Evolutionary conservation across 2,888 invertebrate genomes (phyloP).

Genomic region (Scaptomyza flava): DNA sequence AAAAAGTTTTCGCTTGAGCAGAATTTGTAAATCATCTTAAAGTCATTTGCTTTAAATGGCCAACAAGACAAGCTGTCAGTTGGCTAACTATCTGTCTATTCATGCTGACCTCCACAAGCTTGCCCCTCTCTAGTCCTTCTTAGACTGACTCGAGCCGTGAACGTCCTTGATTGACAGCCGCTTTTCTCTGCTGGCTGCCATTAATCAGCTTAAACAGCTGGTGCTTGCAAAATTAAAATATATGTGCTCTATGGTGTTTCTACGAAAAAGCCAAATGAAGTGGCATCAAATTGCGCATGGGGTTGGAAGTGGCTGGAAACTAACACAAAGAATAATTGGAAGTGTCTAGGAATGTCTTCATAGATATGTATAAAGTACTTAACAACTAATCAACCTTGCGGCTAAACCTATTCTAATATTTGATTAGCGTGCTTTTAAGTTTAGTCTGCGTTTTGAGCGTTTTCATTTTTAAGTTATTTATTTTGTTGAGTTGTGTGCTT

Average conservation of each 20-base stretch:
- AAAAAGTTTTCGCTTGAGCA: conserved; percentile 8
- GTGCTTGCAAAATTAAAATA: conserved; percentile 71
- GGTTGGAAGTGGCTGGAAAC: not conserved
- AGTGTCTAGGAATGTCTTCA: conserved; percentile 1
- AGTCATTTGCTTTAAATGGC: conserved; percentile 57
- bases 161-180: conserved; percentile 65
- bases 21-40: conserved; percentile 49
- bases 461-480: conserved; percentile 10
- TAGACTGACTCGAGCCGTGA: not conserved
- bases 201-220: conserved; percentile 71
- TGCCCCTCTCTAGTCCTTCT: conserved; percentile 16
- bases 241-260: conserved; percentile 11
- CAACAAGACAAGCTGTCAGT: conserved; percentile 53
- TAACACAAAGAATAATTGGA: not conserved
- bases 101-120: conserved; percentile 9
- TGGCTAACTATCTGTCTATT: conserved; percentile 64
- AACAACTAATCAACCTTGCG: not conserved
- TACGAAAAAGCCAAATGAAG: conserved; percentile 46
- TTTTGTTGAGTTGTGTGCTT: conserved; percentile 19
- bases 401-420: not conserved
- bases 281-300: conserved; percentile 44
- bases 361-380: not conserved
- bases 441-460: not conserved
- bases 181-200: conserved; percentile 58
- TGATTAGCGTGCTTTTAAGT: not conserved